Evolutionary conservation across 2,888 invertebrate species (phyloP), one percentile per base, ranked within the genome.

Genomic region (Drosophila meridiana): DNA sequence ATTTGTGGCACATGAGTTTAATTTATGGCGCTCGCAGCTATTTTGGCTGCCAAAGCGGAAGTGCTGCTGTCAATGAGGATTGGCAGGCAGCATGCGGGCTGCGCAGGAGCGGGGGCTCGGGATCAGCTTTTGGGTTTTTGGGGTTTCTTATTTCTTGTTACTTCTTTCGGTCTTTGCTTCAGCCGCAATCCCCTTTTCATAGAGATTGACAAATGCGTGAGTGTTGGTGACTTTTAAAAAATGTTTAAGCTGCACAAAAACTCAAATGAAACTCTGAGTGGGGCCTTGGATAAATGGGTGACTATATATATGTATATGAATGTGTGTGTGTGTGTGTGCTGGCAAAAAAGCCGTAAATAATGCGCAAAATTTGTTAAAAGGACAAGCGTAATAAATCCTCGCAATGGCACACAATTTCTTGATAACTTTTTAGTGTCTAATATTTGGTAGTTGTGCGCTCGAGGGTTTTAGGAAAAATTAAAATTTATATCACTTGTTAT

Each of bases 171-270:
- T 6, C 48, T 48, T 43, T 62, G 56, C 73, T 3, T 30, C 30
- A 40, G 47, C 59, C 66, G n/a, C 81, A 73, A 70, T 78, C 67
- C 72, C 73, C 64, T 50, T 80, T 78, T 86, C 86, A 88, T 83
- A 85, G 81, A 76, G 90, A 88, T 85, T 85, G 85, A 85, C 88
- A 85, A 88, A 87, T 89, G 87, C 70, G 84, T 87, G 79, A 87
- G 82, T 90, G 89, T 90, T 87, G 85, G 87, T 90, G 87, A 87
- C 85, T 84, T 87, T 89, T 84, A 89, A 88, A 88, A 89, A 89
- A 90, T 78, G 82, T 90, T 87, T 87, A 87, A 90, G 89, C 81
- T 76, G 52, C 82, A 72, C 45, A 86, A 88, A 78, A 88, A 74
- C 73, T 81, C 79, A 90, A 89, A 89, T 87, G 79, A 87, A 87